Base-by-base conservation (phyloP, 2,888 invertebrate genomes). In the Pseudococcus jackbeardsleyi region DNA sequence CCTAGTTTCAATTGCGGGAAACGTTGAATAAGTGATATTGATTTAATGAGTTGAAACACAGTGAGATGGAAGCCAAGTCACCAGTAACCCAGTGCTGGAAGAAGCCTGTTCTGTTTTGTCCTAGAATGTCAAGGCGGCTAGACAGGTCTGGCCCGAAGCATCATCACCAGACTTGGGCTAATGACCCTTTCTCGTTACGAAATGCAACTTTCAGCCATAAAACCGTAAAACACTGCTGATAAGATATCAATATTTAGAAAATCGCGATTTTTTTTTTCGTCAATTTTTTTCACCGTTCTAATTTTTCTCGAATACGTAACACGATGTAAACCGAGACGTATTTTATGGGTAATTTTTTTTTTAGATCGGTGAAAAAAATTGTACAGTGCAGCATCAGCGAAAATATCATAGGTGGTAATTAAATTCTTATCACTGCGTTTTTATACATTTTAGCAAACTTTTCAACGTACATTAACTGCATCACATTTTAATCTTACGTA, bases 111-210 rank as follows among this genome's bases (percentile, higher is more conserved):
- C 42, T 88, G 79, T 88, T 88, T 82, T 88, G 88, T 88, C 88
- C 88, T 88, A 88, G 88, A 88, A 88, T 88, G 88, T 88, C 88
- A 88, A 88, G 88, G 88, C 88, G 88, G 88, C 88, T 88, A 88
- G 88, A 88, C 88, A 88, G 79, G 88, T 88, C 88, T 88, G 88
- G 88, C 88, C 88, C 88, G 88, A 88, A 88, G 88, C 88, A 82
- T 88, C 82, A 77, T 79, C 82, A 88, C 88, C 54, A 88, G 88
- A 88, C 88, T 88, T 82, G 54, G 88, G 88, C 88, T 88, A 88
- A 88, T 88, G 88, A 88, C 88, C 88, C 82, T 82, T 88, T 88
- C 88, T 50, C 88, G 88, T 88, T 59, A 88, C 59, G 82, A 82
- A 88, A 88, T 48, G 88, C 82, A 77, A 88, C 88, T 88, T 88